Evolutionary conservation across 1,140 invertebrate species (phyloP).

Genomic region (Papilio dardanus): DNA sequence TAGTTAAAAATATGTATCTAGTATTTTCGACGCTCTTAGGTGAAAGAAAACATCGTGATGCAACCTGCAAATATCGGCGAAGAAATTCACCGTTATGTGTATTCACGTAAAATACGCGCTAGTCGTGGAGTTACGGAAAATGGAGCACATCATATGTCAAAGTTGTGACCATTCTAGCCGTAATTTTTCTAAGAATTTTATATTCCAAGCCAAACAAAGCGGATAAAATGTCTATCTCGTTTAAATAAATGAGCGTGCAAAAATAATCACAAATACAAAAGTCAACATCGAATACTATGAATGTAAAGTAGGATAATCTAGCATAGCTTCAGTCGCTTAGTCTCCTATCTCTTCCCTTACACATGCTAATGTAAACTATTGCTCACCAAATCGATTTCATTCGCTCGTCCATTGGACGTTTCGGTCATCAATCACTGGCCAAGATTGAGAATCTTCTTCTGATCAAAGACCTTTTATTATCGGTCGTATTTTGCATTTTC

Average conservation of each 20-base stretch:
- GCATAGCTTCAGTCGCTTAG: constrained; percentile 28
- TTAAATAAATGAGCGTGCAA: background rate
- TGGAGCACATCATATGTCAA: no score
- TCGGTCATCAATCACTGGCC: constrained; percentile 70
- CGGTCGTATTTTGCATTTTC: constrained; percentile 28
- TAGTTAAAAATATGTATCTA: background rate
- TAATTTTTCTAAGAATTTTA: no score
- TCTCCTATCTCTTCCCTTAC: constrained; percentile 50
- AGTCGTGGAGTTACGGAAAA: no score
- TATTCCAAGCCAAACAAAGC: no score
- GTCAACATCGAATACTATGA: background rate
- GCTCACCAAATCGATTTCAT: constrained; percentile 72
- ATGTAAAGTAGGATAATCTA: constrained; percentile 29
- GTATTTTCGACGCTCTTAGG: no score
- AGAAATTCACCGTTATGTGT: no score
- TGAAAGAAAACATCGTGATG: no score
- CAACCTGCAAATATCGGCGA: no score
- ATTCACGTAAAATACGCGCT: no score
- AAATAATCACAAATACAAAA: constrained; percentile 3
- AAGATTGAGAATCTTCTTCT: constrained; percentile 56
- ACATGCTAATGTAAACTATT: constrained; percentile 68
- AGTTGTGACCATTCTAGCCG: no score
- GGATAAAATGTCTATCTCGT: no score
- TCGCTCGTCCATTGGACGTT: constrained; percentile 66
- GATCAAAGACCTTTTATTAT: constrained; percentile 32